Evolutionary conservation across 1,140 invertebrate genomes (phyloP).

Genomic region (Drosophila trapezifrons): DNA sequence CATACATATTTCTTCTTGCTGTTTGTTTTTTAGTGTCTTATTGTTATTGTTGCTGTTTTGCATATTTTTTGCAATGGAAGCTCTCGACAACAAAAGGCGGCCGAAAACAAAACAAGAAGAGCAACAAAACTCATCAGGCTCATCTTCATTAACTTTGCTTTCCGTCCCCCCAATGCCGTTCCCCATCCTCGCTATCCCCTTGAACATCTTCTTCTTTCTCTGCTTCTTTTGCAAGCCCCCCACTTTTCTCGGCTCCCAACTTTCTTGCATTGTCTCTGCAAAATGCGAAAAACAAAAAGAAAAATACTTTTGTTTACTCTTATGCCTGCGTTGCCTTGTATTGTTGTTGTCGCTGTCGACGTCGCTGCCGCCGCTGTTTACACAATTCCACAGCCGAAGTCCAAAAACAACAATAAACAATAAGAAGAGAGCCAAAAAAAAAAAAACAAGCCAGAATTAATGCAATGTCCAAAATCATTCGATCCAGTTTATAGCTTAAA

Average conservation of each 20-base stretch:
- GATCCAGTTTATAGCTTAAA: not conserved
- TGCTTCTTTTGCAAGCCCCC: constrained; percentile 7
- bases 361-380: constrained; percentile 72
- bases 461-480: constrained; percentile 16
- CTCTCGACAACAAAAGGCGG: constrained; percentile 73
- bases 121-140: constrained; percentile 76
- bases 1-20: constrained; percentile 33
- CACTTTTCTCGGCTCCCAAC: constrained; percentile 48
- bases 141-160: constrained; percentile 80
- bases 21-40: constrained; percentile 44
- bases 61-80: constrained; percentile 75
- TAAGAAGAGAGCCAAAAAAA: constrained; percentile 24
- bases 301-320: constrained; percentile 77
- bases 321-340: constrained; percentile 67
- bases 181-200: constrained; percentile 23
- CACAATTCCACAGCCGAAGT: constrained; percentile 75
- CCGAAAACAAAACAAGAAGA: constrained; percentile 66
- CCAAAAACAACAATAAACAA: constrained; percentile 61
- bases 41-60: constrained; percentile 59
- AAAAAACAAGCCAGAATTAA: constrained; percentile 36
- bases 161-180: constrained; percentile 39
- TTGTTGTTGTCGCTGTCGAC: constrained; percentile 58
- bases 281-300: constrained; percentile 52
- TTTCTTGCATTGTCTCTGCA: constrained; percentile 79
- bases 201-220: constrained; percentile 15